phyloP scores from a whole-genome alignment of 2,113 vertebrate genomes.

The Ifrita kowaldi region DNA sequence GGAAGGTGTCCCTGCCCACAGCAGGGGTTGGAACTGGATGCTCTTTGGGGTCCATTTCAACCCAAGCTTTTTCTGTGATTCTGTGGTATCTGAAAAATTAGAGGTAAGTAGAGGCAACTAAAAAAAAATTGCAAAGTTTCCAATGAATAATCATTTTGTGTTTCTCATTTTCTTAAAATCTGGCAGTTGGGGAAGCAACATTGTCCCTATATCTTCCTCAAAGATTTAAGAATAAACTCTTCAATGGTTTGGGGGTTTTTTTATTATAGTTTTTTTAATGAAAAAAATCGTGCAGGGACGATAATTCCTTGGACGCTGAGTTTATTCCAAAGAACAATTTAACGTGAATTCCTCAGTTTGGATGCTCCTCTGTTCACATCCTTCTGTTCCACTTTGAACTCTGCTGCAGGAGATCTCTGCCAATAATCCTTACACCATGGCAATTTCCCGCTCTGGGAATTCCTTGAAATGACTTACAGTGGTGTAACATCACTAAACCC shows the following conservation, averaged over 20 bases:
- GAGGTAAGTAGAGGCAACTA: neutral
- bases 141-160: accelerated
- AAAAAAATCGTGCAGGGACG: neutral
- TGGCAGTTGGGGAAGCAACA: neutral
- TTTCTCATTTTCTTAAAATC: neutral
- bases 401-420: neutral
- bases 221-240: neutral
- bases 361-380: neutral
- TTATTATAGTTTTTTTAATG: no score
- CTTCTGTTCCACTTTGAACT: neutral
- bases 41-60: neutral
- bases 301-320: neutral
- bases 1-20: neutral
- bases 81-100: neutral
- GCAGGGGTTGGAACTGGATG: accelerated
- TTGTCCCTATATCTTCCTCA: neutral
- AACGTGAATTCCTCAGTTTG: neutral
- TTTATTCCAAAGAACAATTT: neutral
- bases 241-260: neutral
- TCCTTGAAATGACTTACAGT: neutral
- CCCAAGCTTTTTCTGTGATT: neutral
- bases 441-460: neutral
- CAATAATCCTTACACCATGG: neutral
- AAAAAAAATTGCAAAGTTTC: neutral
- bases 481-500: neutral